Base-by-base conservation (phyloP, 1,140 invertebrate genomes). In the Doryteuthis pealeii region DNA sequence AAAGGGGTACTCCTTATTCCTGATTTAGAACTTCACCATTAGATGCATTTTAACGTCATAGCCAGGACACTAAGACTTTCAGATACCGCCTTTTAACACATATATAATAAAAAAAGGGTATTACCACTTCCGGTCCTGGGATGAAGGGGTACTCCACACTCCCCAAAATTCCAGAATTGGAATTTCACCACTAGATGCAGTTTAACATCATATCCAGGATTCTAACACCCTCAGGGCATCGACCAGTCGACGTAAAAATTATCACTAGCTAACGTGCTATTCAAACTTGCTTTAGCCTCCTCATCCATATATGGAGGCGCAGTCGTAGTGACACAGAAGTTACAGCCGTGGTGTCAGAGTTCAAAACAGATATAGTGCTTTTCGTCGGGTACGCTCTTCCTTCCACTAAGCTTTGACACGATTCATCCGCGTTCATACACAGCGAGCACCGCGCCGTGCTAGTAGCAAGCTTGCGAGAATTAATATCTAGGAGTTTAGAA, bases 301-400 rank as follows among this genome's bases (percentile, higher is more conserved):
- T 77, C 76, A 76, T 77, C 84, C 83, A 80, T 85, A 84, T 85
- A 85, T 83, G 84, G 79, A 82, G 77, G 72, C 76, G 82, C 82
- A 80, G 78, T 82, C 83, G 85, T 86, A 83, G 83, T 82, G 81
- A 85, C 83, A 82, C 80, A 77, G 78, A 81, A 84, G 81, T 84
- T 83, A 85, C 81, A 83, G 84, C 81, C 74, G 76, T 73, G 75
- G 80, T 84, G 85, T 87, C 85, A 87, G 82, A 85, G 85, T 86
- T 87, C 85, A 86, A 82, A 82, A 74, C 74, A 81, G 80, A 81
- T 81, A 83, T 79, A 80, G 82, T 79, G 79, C 79, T 74, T 31
- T 40, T 68, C 69, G 74, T 70, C 77, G 74, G 74, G 73, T 78
- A 72, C 62, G 65, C 72, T 74, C 76, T 72, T 73, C 35, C 35